Conservation (phyloP, 2,797 vertebrate species). For the Pitangus sulphuratus region DNA sequence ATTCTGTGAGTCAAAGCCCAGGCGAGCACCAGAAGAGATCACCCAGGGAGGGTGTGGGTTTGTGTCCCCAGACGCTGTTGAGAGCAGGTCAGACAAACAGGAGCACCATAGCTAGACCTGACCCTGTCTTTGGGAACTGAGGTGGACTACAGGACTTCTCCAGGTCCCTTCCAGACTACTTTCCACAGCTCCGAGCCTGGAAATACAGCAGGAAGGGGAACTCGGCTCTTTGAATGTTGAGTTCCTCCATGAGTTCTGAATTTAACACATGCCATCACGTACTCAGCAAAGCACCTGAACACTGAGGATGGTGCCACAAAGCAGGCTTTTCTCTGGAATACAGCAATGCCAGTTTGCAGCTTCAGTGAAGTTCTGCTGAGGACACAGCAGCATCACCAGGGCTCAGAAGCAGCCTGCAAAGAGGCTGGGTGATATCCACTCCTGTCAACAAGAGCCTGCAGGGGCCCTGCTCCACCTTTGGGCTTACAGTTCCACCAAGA, state of each 20-base stretch:
- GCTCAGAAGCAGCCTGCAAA: neutral
- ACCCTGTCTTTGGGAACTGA: neutral
- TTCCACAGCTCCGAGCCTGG: neutral
- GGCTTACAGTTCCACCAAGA: neutral
- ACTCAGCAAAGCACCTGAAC: neutral
- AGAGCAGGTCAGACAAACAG: neutral
- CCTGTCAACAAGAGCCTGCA: neutral
- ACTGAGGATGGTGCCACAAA: neutral
- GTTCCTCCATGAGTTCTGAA: neutral
- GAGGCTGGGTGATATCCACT: neutral
- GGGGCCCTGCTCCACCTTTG: neutral
- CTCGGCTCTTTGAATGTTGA: neutral
- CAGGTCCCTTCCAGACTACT: neutral
- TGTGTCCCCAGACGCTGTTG: neutral
- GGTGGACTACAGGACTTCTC: neutral
- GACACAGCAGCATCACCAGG: neutral
- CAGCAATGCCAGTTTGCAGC: neutral
- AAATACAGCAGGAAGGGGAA: neutral
- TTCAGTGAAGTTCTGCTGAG: neutral
- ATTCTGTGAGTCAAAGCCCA: conserved; percentile 18
- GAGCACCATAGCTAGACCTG: neutral
- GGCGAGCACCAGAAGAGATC: neutral
- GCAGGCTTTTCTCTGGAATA: neutral
- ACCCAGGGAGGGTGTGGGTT: neutral
- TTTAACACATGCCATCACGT: neutral